phyloP scores from a whole-genome alignment of 2,113 vertebrate genomes.

The Heliornis fulica region DNA sequence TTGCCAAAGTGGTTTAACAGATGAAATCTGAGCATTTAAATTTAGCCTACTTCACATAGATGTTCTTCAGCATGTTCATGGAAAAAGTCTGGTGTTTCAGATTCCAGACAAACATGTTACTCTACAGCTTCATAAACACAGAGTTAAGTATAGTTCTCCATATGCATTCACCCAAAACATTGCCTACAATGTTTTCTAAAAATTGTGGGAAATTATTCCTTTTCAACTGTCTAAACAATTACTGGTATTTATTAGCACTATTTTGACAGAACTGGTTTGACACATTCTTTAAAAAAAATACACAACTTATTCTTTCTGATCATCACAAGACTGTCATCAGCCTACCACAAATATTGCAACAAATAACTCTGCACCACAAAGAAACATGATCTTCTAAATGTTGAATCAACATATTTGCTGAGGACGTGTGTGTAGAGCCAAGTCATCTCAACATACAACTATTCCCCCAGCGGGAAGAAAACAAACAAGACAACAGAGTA shows the following conservation, averaged over 20 bases:
- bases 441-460: background rate
- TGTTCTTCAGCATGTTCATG: background rate
- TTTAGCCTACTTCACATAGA: background rate
- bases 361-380: slow-evolving; percentile 18
- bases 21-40: background rate
- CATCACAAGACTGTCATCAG: slow-evolving; percentile 8
- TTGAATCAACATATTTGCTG: background rate
- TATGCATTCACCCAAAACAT: background rate
- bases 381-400: slow-evolving; percentile 20
- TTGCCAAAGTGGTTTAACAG: background rate
- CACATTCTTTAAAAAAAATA: background rate
- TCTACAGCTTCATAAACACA: background rate
- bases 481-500: background rate
- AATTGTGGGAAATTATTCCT: background rate
- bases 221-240: slow-evolving; percentile 19
- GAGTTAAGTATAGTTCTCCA: background rate
- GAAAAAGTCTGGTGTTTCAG: background rate
- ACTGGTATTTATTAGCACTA: background rate
- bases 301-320: slow-evolving; percentile 38
- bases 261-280: slow-evolving; percentile 60
- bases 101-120: background rate
- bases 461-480: background rate
- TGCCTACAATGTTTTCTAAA: background rate
- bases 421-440: background rate
- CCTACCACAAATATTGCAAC: slow-evolving; percentile 3